These are phyloP conservation scores for Andricus curvator DNA, from an alignment of 2,888 invertebrate species.

Conservation along the genomic window DNA sequence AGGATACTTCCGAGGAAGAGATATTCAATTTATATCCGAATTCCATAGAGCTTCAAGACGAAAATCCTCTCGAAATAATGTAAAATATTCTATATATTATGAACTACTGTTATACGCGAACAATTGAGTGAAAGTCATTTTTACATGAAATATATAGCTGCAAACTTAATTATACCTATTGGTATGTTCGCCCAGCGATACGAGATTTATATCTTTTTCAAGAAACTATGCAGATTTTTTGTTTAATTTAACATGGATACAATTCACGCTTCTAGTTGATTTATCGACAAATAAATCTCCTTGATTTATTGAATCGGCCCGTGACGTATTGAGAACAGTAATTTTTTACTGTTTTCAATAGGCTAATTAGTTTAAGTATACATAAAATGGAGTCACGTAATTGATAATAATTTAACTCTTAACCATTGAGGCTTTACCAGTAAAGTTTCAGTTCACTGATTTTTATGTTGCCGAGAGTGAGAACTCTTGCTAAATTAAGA, in stretches of 20 bases:
- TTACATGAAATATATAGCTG: not conserved
- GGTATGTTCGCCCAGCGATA: not conserved
- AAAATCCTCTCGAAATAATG: not conserved
- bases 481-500: slow-evolving; percentile 23
- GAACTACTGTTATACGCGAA: not conserved
- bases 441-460: slow-evolving; percentile 11
- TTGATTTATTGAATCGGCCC: slow-evolving; percentile 3
- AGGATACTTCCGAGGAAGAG: not conserved
- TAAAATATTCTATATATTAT: not conserved
- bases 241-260: not conserved
- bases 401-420: not conserved
- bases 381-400: slow-evolving; percentile 16
- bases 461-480: slow-evolving; percentile 18
- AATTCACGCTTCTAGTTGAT: slow-evolving; percentile 25
- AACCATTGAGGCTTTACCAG: slow-evolving; percentile 6
- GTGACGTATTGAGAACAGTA: slow-evolving; percentile 1
- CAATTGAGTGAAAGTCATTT: slow-evolving; percentile 15
- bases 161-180: not conserved
- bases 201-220: slow-evolving; percentile 25
- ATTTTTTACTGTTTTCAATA: not conserved
- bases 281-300: slow-evolving; percentile 20
- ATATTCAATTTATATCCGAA: slow-evolving; percentile 1
- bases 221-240: slow-evolving; percentile 12
- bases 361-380: slow-evolving; percentile 5
- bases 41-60: not conserved